A percentile compares a stretch with the other conserved stretches of the same genome.
These are phyloP conservation scores for Pseudomyrmex gracilis DNA, from an alignment of 1,140 invertebrate species.

Conservation along the genomic window DNA sequence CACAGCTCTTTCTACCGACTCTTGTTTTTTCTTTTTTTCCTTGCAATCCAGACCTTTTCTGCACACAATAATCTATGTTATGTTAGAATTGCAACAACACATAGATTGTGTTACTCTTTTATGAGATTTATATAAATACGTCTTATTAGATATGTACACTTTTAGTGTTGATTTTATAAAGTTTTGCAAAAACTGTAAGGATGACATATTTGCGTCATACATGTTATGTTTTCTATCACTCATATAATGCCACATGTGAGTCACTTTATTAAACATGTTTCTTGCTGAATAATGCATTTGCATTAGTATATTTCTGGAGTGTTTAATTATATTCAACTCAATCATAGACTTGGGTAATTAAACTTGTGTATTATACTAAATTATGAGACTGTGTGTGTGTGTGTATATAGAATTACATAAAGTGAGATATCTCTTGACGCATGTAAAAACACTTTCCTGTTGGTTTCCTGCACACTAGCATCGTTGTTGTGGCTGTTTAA, in stretches of 20 bases:
- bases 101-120: too few species aligned
- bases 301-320: slow-evolving; percentile 44
- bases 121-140: too few species aligned
- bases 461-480: not conserved
- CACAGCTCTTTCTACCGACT: too few species aligned
- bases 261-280: not conserved
- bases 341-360: not conserved
- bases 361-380: not conserved
- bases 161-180: not conserved
- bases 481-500: not conserved
- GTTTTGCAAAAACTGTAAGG: not conserved
- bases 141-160: too few species aligned
- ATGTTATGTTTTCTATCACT: slow-evolving; percentile 1
- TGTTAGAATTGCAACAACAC: too few species aligned
- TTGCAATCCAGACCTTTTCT: too few species aligned
- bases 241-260: not conserved
- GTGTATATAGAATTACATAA: not conserved
- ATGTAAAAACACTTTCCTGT: slow-evolving; percentile 2
- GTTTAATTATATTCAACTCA: slow-evolving; percentile 39
- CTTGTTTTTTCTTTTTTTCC: too few species aligned
- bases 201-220: not conserved
- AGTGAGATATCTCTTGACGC: not conserved
- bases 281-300: slow-evolving; percentile 27
- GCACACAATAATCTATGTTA: too few species aligned
- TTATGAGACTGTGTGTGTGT: not conserved